Conservation (phyloP, 2,113 vertebrate genomes). For the Hippocampus zosterae region DNA sequence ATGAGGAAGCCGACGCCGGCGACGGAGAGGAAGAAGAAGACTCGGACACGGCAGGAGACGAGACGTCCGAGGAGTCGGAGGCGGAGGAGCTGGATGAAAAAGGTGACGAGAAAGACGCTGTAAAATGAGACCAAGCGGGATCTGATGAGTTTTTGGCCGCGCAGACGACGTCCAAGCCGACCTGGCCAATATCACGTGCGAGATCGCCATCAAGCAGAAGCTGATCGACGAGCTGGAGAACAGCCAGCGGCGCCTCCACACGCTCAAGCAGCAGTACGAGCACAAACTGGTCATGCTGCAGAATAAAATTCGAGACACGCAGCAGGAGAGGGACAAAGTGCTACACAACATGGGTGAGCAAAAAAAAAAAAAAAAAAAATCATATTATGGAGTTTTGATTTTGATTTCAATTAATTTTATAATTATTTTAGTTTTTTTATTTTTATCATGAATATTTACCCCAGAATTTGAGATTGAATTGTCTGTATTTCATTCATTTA, state of each 20-base stretch:
- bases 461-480: no score
- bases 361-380: no score
- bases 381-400: no score
- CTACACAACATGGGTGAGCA: constrained; percentile 91
- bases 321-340: constrained; percentile 94
- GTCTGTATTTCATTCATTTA: no score
- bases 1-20: constrained; percentile 86
- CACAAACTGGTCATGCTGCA: constrained; percentile 95
- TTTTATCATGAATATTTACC: no score
- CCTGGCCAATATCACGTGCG: constrained; percentile 96
- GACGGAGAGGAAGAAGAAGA: constrained; percentile 92
- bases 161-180: constrained; percentile 91
- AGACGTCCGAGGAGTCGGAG: constrained; percentile 91
- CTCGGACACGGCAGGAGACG: constrained; percentile 83
- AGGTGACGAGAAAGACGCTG: constrained; percentile 67
- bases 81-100: constrained; percentile 95
- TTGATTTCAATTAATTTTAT: no score
- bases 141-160: not conserved
- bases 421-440: no score
- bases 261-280: constrained; percentile 93
- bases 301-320: constrained; percentile 94
- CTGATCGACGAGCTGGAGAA: constrained; percentile 97
- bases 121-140: not conserved
- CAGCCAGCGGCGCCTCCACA: constrained; percentile 92
- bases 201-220: constrained; percentile 99